These are phyloP conservation scores for Acanthornis magna DNA, from an alignment of 2,797 vertebrate species.

Conservation along the genomic window DNA sequence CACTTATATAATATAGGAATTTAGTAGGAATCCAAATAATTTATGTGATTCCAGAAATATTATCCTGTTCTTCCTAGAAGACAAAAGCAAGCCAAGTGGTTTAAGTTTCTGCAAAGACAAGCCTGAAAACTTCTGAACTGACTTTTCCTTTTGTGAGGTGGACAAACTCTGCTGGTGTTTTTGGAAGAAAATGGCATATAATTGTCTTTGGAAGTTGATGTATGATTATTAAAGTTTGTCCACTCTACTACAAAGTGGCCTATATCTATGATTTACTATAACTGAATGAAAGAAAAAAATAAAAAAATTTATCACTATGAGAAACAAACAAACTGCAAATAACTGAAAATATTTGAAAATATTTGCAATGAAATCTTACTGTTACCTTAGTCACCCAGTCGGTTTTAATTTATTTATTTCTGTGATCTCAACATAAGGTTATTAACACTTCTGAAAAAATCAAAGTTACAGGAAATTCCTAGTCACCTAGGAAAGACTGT, in stretches of 20 bases:
- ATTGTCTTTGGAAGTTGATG: neutral
- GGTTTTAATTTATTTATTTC: neutral
- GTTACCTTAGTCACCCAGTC: neutral
- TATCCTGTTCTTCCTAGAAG: neutral
- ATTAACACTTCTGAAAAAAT: neutral
- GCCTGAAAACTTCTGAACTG: neutral
- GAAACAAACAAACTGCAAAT: rapidly evolving
- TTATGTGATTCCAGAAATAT: neutral
- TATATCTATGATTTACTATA: neutral
- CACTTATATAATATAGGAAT: neutral
- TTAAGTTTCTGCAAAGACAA: neutral
- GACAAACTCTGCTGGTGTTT: neutral
- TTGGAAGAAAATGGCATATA: neutral
- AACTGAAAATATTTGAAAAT: neutral
- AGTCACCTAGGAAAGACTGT: neutral
- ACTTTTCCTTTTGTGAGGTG: neutral
- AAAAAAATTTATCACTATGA: neutral
- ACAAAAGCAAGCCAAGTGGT: neutral
- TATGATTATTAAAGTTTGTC: neutral
- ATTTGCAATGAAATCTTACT: neutral
- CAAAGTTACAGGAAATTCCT: neutral
- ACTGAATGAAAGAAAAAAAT: neutral
- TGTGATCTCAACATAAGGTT: neutral
- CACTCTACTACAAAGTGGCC: neutral
- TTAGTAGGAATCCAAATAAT: neutral